A percentile compares a stretch with the other conserved stretches of the same genome.
phyloP scores from a whole-genome alignment of 1,140 invertebrate genomes.

The Zaprionus ornatus region DNA sequence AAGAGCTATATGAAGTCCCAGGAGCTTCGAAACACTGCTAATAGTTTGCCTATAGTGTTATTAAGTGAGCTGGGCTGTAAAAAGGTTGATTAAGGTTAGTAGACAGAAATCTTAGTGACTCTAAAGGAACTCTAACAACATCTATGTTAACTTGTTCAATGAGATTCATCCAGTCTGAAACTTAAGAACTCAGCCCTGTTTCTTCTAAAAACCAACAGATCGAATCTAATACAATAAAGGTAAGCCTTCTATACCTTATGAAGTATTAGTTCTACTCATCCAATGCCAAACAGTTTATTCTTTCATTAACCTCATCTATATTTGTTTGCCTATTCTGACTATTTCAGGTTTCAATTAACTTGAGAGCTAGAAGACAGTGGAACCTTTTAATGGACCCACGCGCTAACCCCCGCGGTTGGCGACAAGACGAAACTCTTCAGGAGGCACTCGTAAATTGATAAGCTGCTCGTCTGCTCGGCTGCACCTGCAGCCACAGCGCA shows the following conservation, averaged over 20 bases:
- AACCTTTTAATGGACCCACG: constrained; percentile 4
- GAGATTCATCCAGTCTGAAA: no score
- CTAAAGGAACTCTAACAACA: background rate
- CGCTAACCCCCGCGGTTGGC: background rate
- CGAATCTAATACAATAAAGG: no score
- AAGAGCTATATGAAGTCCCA: background rate
- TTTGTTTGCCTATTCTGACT: background rate
- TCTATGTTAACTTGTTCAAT: no score
- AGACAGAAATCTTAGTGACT: background rate
- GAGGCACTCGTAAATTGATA: constrained; percentile 1
- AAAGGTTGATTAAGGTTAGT: background rate
- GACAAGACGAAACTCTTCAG: background rate
- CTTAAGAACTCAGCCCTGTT: no score
- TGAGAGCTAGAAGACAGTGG: background rate
- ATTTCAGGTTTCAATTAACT: background rate
- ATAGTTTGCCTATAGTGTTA: background rate
- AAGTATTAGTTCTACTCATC: background rate
- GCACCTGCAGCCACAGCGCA: constrained; percentile 30
- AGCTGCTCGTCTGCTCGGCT: background rate
- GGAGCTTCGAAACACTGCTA: background rate
- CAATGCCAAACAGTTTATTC: background rate
- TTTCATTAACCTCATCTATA: background rate
- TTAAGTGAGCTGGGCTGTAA: background rate
- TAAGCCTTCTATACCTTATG: no score
- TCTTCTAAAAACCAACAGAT: no score